These are phyloP conservation scores for Drosophila fulvimacula DNA, from an alignment of 2,888 invertebrate genomes.

Conservation along the genomic window DNA sequence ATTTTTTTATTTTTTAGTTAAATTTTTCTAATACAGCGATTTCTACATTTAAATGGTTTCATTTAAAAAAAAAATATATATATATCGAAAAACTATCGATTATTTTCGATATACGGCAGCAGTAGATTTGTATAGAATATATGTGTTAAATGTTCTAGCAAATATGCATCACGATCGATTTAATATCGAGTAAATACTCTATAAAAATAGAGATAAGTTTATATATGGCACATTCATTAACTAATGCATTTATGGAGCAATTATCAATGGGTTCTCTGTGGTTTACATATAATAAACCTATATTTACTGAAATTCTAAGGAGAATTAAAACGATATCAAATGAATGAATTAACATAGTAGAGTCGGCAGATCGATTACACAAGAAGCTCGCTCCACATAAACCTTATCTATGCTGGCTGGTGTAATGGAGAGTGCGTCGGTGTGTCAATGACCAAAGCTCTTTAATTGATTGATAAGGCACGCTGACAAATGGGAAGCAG, in stretches of 20 bases:
- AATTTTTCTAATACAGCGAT: too few relatives aligned
- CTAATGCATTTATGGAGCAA: too few relatives aligned
- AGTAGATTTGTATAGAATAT: neutral
- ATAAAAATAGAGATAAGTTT: too few relatives aligned
- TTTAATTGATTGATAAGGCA: constrained; percentile 57
- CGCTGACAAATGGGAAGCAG: constrained; percentile 23
- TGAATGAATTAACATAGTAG: too few relatives aligned
- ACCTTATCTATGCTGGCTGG: neutral
- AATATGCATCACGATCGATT: too few relatives aligned
- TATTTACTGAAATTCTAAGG: too few relatives aligned
- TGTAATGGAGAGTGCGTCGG: constrained; percentile 4
- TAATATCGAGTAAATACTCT: too few relatives aligned
- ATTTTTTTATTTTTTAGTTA: too few relatives aligned
- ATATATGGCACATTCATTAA: too few relatives aligned
- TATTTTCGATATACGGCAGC: neutral
- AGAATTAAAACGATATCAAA: too few relatives aligned
- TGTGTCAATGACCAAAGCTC: constrained; percentile 71
- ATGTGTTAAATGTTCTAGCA: neutral
- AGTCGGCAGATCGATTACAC: neutral
- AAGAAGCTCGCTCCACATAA: neutral
- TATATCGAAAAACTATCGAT: neutral
- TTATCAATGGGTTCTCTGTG: neutral
- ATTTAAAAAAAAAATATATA: too few relatives aligned
- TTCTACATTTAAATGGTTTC: too few relatives aligned
- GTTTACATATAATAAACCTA: neutral